These are phyloP conservation scores for Psephotus haematonotus DNA, from an alignment of 2,113 vertebrate genomes.

Conservation along the genomic window DNA sequence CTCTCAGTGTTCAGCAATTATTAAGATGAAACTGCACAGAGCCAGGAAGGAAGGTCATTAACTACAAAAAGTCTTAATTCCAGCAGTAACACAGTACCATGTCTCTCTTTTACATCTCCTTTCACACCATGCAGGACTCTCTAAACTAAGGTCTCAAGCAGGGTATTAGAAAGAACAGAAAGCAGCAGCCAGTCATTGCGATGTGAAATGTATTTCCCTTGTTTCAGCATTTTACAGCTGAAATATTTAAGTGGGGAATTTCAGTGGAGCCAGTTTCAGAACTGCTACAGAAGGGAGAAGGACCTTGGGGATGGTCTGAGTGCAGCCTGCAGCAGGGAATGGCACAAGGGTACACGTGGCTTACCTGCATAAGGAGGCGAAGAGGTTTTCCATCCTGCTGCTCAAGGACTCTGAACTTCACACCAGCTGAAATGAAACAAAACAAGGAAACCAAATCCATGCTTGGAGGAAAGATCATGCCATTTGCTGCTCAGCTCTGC, in stretches of 20 bases:
- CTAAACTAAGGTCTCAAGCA: not conserved
- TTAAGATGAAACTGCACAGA: not conserved
- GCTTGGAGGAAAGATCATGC: not conserved
- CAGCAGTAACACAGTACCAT: not conserved
- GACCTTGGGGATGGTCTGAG: not conserved
- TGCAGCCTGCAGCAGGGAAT: not conserved
- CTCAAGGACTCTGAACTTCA: conserved; percentile 90
- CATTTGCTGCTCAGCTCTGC: not conserved
- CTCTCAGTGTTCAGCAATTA: not conserved
- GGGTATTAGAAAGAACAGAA: not conserved
- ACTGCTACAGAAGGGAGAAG: not conserved
- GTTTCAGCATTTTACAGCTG: not conserved
- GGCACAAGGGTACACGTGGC: not conserved
- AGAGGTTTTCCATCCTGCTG: conserved; percentile 85
- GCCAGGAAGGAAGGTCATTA: not conserved
- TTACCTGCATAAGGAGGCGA: conserved; percentile 94
- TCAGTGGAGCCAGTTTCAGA: not conserved
- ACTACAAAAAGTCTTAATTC: not conserved
- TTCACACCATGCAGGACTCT: not conserved
- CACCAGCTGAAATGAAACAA: conserved; percentile 82
- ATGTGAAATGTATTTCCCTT: not conserved
- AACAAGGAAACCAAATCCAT: not conserved
- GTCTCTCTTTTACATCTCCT: not conserved
- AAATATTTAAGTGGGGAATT: not conserved
- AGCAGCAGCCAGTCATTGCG: not conserved